These are phyloP conservation scores for Phoeniculus purpureus DNA, from an alignment of 2,797 vertebrate genomes.

Conservation along the genomic window DNA sequence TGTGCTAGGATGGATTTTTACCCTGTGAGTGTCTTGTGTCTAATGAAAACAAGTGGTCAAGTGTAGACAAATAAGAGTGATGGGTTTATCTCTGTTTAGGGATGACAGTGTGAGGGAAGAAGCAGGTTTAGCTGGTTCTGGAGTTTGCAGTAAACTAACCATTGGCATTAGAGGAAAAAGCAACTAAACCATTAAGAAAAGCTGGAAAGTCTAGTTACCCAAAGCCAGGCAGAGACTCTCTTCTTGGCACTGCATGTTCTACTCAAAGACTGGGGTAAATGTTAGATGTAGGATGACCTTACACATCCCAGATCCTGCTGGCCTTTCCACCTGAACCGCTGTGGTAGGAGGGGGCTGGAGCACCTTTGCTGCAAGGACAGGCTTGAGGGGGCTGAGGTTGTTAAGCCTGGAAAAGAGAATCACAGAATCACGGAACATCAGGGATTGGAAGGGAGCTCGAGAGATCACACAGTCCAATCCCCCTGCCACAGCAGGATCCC, in stretches of 20 bases:
- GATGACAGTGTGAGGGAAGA: background rate
- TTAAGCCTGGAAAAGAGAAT: too few species aligned
- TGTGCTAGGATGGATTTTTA: background rate
- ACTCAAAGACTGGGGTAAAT: background rate
- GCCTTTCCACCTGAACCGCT: background rate
- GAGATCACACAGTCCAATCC: too few species aligned
- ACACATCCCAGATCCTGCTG: background rate
- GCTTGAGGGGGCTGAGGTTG: too few species aligned
- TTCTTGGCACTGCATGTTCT: background rate
- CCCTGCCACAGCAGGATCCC: too few species aligned
- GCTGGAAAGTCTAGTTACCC: background rate
- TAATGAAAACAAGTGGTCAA: background rate
- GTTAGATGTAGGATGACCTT: background rate
- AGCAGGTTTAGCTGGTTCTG: background rate
- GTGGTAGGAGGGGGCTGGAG: too few species aligned
- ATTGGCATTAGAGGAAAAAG: background rate
- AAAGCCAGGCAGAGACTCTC: background rate
- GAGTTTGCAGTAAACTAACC: background rate
- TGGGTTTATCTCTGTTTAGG: background rate
- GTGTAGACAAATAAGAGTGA: background rate
- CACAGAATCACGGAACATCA: too few species aligned
- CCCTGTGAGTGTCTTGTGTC: background rate
- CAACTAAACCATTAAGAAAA: background rate
- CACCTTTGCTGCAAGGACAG: too few species aligned
- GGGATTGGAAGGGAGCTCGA: too few species aligned